Evolutionary conservation across 2,113 vertebrate species (phyloP).

Genomic region (Trematocara variabile): DNA sequence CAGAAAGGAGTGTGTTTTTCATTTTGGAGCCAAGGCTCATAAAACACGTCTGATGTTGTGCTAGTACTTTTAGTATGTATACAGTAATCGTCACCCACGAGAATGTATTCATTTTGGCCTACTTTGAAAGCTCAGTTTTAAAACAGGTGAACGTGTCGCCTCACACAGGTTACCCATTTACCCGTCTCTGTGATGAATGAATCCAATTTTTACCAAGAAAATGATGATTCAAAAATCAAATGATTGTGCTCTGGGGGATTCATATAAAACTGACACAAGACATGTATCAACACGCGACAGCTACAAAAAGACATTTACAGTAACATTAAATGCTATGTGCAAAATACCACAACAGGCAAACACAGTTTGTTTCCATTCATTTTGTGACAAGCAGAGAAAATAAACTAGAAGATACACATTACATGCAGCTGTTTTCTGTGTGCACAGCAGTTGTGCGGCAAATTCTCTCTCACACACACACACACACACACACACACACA

Average conservation of each 20-base stretch:
- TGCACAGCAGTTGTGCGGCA: neutral
- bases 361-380: neutral
- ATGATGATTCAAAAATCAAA: neutral
- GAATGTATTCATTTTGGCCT: neutral
- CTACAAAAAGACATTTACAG: neutral
- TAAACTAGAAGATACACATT: neutral
- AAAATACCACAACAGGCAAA: neutral
- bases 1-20: neutral
- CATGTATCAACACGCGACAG: neutral
- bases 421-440: neutral
- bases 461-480: neutral
- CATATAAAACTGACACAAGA: neutral
- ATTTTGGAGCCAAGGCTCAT: neutral
- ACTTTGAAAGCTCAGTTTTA: conserved; percentile 12
- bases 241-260: neutral
- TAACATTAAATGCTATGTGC: neutral
- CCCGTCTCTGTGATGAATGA: neutral
- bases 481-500: neutral
- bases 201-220: neutral
- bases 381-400: neutral
- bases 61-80: neutral
- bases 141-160: neutral
- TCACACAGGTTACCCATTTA: neutral
- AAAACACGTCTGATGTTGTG: neutral
- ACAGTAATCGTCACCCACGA: neutral